These are phyloP conservation scores for Sciurus niger DNA, from an alignment of 2,113 vertebrate species.

Conservation along the genomic window DNA sequence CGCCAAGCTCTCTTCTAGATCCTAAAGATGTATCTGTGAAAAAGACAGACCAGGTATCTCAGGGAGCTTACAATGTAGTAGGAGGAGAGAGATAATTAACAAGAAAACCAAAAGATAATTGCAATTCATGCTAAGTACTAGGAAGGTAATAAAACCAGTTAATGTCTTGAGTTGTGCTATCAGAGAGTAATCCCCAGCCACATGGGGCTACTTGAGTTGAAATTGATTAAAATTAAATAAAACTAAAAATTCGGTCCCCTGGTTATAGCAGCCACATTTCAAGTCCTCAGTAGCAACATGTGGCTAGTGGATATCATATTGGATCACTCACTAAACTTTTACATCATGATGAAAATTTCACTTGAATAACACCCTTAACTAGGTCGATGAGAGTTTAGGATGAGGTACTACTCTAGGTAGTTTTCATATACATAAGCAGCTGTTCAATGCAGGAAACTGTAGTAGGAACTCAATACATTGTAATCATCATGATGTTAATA, in stretches of 20 bases:
- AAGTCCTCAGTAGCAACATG: not conserved
- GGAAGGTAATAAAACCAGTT: not conserved
- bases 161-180: not conserved
- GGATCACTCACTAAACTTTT: not conserved
- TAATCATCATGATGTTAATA: not conserved
- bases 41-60: not conserved
- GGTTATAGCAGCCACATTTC: not conserved
- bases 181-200: not conserved
- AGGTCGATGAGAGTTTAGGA: not conserved
- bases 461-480: not conserved
- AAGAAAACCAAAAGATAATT: not conserved
- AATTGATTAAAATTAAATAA: constrained; percentile 33
- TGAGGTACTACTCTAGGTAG: not conserved
- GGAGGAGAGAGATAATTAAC: not conserved
- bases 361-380: not conserved
- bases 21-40: not conserved
- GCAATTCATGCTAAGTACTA: not conserved
- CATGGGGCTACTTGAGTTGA: not conserved
- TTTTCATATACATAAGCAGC: not conserved
- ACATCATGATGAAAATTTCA: not conserved
- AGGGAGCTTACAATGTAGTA: not conserved
- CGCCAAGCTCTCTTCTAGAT: not conserved
- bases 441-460: not conserved
- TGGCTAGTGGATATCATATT: not conserved
- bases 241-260: not conserved